phyloP scores from a whole-genome alignment of 2,888 invertebrate genomes.

The Andrena hattorfiana region DNA sequence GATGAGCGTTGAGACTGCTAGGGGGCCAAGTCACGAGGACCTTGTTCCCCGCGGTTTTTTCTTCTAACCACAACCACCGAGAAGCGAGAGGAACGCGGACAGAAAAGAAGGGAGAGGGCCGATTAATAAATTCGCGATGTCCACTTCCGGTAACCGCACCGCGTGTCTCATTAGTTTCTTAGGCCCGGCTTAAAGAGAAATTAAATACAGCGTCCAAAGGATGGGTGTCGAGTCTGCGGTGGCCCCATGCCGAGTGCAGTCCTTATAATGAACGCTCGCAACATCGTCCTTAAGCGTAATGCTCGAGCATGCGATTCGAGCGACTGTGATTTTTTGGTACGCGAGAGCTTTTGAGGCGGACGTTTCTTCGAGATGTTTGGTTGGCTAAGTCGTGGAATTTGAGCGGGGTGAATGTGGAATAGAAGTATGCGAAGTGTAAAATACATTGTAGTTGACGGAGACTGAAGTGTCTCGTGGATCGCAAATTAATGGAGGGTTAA shows the following conservation, averaged over 20 bases:
- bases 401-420: not conserved
- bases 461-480: too few species aligned
- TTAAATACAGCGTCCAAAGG: conserved; percentile 78
- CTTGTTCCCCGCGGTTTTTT: conserved; percentile 49
- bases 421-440: too few species aligned
- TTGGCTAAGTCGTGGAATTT: not conserved
- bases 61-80: conserved; percentile 26
- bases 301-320: conserved; percentile 44
- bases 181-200: conserved; percentile 77
- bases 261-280: conserved; percentile 79
- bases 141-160: conserved; percentile 77
- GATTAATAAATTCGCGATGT: conserved; percentile 75
- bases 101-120: conserved; percentile 36
- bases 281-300: conserved; percentile 75
- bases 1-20: too few species aligned
- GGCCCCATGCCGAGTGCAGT: conserved; percentile 79
- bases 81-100: not conserved
- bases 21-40: conserved; percentile 55
- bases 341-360: conserved; percentile 12
- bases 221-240: conserved; percentile 79
- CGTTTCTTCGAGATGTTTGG: conserved; percentile 20
- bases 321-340: conserved; percentile 28
- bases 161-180: conserved; percentile 80
- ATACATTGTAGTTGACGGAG: too few species aligned
- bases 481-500: too few species aligned